Base-by-base conservation (phyloP, 2,888 invertebrate genomes). In the Calliphora vomitoria region DNA sequence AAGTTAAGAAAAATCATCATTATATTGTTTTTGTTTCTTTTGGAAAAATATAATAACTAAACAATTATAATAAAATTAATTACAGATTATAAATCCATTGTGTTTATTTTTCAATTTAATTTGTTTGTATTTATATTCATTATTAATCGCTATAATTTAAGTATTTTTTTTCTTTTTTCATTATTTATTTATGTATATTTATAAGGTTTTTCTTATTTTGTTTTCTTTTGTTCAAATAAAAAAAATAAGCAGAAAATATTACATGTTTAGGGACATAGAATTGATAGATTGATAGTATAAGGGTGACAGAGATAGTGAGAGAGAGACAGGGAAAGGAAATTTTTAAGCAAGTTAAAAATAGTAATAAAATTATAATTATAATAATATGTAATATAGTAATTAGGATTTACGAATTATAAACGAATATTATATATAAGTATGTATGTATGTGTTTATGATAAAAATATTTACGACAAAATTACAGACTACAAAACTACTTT, bases 401-500 rank as follows among this genome's bases (percentile, higher is more conserved):
- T 72, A 60, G 41, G 66, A 38, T 60, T 79, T 74, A 41, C 31
- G 25, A 69, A 66, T 85, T 75, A 80, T 68, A 75, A 85, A 85
- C 74, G 74, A 66, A 79, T 72, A 76, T 80, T 87, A 72, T 66
- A 66, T 55, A 31, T 78, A 79, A 11, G 53, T 44, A 68, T 55
- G 38, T 66, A 78, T 44, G 35, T 50, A 38, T 71, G 74, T 68
- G 82, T 83, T 78, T 83, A 75, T 81, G 69, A 68, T 78, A 85
- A 85, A 85, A 78, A 69, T 82, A 82, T 85, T 79, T 75, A 82
- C 85, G 87, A 82, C 79, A 75, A 87, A 79, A 87, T 82, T 87
- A 87, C 87, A 85, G 55, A 66, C 87, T 87, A 89, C 85, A 80
- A 88, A 72, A 87, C 88, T 89, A 88, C 85, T 82, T 86, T 86